Conservation (phyloP, 1,140 invertebrate genomes). For the Listronotus oregonensis region DNA sequence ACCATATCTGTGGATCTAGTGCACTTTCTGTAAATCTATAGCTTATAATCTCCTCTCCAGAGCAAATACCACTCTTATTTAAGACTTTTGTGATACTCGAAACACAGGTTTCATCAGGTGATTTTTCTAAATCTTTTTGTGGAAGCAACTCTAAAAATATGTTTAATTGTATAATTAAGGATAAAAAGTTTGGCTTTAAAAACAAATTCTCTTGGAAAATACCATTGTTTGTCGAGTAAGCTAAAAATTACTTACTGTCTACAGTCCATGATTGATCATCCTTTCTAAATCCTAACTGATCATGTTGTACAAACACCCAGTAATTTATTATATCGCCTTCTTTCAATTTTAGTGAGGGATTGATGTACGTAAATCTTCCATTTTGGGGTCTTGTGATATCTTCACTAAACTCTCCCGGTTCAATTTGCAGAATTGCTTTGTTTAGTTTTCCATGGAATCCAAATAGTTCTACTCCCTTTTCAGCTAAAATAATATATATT, state of each 20-base stretch:
- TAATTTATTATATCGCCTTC: slow-evolving; percentile 48
- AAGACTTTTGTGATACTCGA: not conserved
- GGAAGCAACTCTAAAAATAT: too few relatives aligned
- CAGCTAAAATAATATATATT: slow-evolving; percentile 39
- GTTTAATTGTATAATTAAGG: too few relatives aligned
- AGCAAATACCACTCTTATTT: not conserved
- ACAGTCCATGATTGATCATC: slow-evolving; percentile 45
- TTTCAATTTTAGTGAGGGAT: slow-evolving; percentile 41
- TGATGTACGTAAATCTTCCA: slow-evolving; percentile 46
- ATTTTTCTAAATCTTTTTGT: not conserved
- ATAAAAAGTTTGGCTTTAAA: too few relatives aligned
- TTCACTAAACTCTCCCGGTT: slow-evolving; percentile 43
- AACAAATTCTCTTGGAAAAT: too few relatives aligned
- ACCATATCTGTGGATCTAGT: slow-evolving; percentile 2
- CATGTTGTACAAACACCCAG: slow-evolving; percentile 51
- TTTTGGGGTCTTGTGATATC: slow-evolving; percentile 39
- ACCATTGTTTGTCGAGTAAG: too few relatives aligned
- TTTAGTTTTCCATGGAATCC: slow-evolving; percentile 51
- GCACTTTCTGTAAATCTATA: slow-evolving; percentile 23
- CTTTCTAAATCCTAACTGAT: slow-evolving; percentile 46
- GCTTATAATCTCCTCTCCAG: slow-evolving; percentile 9
- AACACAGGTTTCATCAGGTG: not conserved
- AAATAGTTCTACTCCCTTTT: slow-evolving; percentile 45
- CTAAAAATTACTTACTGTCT: slow-evolving; percentile 15
- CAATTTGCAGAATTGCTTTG: slow-evolving; percentile 38